phyloP scores from a whole-genome alignment of 2,888 invertebrate species.

The Glaucopsyche alexis region DNA sequence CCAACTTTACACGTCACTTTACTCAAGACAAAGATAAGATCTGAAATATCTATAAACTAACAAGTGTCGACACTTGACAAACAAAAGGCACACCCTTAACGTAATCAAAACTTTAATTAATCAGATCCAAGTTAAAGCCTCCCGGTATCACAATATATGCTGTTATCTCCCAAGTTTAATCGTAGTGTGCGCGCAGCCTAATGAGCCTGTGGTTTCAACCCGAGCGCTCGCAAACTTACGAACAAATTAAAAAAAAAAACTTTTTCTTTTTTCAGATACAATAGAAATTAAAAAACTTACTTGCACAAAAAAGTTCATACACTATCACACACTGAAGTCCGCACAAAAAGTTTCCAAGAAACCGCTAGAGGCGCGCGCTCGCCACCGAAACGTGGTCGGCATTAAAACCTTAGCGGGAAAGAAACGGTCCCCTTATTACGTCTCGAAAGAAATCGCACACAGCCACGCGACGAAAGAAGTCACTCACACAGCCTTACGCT shows the following conservation, averaged over 20 bases:
- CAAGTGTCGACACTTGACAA: constrained; percentile 14
- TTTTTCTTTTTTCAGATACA: constrained; percentile 10
- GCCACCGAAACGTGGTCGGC: constrained; percentile 79
- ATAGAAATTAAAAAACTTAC: constrained; percentile 35
- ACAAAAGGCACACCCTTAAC: constrained; percentile 37
- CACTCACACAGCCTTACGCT: constrained; percentile 66
- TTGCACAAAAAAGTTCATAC: constrained; percentile 38
- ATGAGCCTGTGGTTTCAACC: constrained; percentile 73
- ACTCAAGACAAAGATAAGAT: constrained; percentile 2
- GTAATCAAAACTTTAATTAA: constrained; percentile 58
- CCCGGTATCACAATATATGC: constrained; percentile 62
- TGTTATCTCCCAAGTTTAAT: constrained; percentile 68
- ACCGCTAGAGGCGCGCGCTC: constrained; percentile 77
- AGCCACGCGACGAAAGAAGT: constrained; percentile 71
- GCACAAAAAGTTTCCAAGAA: constrained; percentile 57
- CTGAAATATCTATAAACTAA: constrained; percentile 7
- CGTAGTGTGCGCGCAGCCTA: constrained; percentile 72
- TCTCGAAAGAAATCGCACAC: constrained; percentile 80
- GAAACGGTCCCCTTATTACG: constrained; percentile 80
- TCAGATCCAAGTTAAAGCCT: constrained; percentile 51
- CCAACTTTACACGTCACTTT: background rate
- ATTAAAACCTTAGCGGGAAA: constrained; percentile 80
- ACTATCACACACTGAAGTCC: constrained; percentile 54
- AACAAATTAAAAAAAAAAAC: constrained; percentile 35
- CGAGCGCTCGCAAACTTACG: constrained; percentile 58